Evolutionary conservation across 2,888 invertebrate species (phyloP).

Genomic region (Acleris laterana): DNA sequence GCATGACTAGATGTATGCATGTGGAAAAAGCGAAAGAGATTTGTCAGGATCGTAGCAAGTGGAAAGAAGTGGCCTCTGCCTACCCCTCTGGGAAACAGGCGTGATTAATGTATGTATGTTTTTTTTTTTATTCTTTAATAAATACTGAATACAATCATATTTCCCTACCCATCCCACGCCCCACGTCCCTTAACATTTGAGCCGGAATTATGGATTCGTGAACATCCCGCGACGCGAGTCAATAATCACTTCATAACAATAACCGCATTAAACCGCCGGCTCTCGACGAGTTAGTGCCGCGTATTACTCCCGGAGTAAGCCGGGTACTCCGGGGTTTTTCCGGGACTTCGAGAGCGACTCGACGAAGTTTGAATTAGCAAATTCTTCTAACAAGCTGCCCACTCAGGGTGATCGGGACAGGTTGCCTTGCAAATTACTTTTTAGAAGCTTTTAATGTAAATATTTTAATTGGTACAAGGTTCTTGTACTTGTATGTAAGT

Average conservation of each 20-base stretch:
- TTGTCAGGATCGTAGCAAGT: too few relatives aligned
- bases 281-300: constrained; percentile 15
- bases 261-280: constrained; percentile 12
- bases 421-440: constrained; percentile 8
- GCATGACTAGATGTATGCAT: too few relatives aligned
- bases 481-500: too few relatives aligned
- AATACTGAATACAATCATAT: too few relatives aligned
- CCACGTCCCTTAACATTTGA: too few relatives aligned
- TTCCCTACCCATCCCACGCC: too few relatives aligned
- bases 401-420: neutral
- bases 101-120: too few relatives aligned
- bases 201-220: too few relatives aligned
- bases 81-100: too few relatives aligned
- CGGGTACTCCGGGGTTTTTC: constrained; percentile 19
- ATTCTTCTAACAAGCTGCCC: constrained; percentile 13
- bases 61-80: too few relatives aligned
- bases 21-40: too few relatives aligned
- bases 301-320: constrained; percentile 12
- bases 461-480: constrained; percentile 1
- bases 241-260: constrained; percentile 21
- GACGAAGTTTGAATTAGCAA: constrained; percentile 23
- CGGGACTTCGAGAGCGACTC: constrained; percentile 5
- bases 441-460: neutral
- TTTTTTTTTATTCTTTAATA: too few relatives aligned
- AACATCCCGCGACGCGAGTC: neutral